Conservation (phyloP, 2,888 invertebrate species). For the Mechanitis messenoides region DNA sequence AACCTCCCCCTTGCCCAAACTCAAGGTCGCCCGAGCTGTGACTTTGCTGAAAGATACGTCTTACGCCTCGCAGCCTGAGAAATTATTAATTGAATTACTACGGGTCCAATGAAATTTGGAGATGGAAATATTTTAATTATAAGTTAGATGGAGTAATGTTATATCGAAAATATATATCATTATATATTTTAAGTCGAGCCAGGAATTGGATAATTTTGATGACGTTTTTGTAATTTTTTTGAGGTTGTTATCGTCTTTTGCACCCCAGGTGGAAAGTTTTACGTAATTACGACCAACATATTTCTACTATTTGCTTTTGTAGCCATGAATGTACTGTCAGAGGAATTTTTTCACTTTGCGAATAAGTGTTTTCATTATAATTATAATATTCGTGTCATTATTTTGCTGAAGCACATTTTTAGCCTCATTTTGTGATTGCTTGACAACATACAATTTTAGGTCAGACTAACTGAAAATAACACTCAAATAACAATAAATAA, state of each 20-base stretch:
- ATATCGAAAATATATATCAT: neutral
- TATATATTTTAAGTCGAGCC: neutral
- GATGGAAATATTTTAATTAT: no score
- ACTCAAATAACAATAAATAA: no score
- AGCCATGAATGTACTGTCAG: constrained; percentile 40
- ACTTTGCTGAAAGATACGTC: constrained; percentile 20
- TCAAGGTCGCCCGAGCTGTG: constrained; percentile 61
- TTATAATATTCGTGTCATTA: constrained; percentile 20
- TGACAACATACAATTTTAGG: neutral
- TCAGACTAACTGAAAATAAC: neutral
- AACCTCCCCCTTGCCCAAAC: constrained; percentile 48
- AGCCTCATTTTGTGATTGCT: neutral
- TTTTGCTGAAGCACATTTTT: neutral
- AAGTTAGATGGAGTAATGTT: no score
- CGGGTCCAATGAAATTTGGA: no score
- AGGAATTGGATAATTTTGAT: no score
- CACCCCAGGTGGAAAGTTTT: no score
- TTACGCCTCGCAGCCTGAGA: neutral
- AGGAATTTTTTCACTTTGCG: constrained; percentile 42
- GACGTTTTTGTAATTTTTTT: no score
- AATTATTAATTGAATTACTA: neutral
- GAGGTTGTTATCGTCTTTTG: no score
- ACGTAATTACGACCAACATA: no score
- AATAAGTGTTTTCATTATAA: constrained; percentile 21
- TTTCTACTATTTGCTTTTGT: neutral